These are phyloP conservation scores for Acarapis woodi DNA, from an alignment of 1,140 invertebrate species.

Conservation along the genomic window DNA sequence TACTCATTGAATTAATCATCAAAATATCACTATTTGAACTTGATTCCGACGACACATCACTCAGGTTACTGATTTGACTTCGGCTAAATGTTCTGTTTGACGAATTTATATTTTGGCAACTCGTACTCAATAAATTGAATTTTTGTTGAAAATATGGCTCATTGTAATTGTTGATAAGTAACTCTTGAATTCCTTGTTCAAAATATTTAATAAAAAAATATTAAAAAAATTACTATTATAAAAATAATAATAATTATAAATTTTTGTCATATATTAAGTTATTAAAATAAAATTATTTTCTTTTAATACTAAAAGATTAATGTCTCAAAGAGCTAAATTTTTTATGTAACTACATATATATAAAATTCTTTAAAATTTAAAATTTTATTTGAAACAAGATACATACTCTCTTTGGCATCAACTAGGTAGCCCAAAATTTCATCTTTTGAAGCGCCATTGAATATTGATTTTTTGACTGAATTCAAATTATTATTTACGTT, in stretches of 20 bases:
- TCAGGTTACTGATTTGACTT: slow-evolving; percentile 22
- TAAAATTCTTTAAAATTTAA: slow-evolving; percentile 6
- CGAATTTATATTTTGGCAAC: not conserved
- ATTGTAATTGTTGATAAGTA: too few species aligned
- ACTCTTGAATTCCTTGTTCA: too few species aligned
- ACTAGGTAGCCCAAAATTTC: slow-evolving; percentile 61
- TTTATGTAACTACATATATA: too few species aligned
- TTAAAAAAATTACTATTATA: too few species aligned
- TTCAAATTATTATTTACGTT: slow-evolving; percentile 1
- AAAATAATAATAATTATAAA: too few species aligned
- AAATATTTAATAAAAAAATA: too few species aligned
- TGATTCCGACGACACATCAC: slow-evolving; percentile 6
- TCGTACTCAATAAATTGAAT: too few species aligned
- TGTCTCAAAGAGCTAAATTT: too few species aligned
- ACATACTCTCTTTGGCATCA: slow-evolving; percentile 38
- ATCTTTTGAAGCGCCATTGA: slow-evolving; percentile 53
- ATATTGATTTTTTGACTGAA: slow-evolving; percentile 28
- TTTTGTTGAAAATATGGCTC: too few species aligned
- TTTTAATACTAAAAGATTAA: too few species aligned
- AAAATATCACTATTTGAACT: not conserved
- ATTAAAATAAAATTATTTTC: too few species aligned
- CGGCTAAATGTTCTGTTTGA: not conserved
- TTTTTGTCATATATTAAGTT: too few species aligned
- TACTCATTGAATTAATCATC: slow-evolving; percentile 5
- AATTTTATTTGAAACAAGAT: slow-evolving; percentile 8